Evolutionary conservation across 2,888 invertebrate species (phyloP).

Genomic region (Plemyria rubiginata): DNA sequence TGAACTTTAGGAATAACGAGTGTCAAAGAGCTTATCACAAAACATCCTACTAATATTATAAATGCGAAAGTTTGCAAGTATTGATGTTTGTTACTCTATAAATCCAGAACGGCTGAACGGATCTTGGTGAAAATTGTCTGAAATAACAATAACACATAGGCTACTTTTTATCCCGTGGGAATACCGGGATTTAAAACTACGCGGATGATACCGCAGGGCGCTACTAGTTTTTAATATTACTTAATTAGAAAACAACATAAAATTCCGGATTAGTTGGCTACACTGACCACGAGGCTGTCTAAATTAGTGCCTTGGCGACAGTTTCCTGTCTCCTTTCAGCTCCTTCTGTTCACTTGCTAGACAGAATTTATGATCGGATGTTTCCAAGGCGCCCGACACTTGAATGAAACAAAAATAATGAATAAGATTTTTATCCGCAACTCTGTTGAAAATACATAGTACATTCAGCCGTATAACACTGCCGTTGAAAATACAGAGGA

Average conservation of each 20-base stretch:
- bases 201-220: no score
- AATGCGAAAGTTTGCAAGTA: no score
- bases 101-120: no score
- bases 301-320: conserved; percentile 79
- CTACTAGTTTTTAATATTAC: neutral
- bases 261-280: conserved; percentile 9
- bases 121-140: no score
- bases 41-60: no score
- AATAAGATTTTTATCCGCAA: neutral
- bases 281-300: conserved; percentile 61
- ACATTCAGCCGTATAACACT: neutral
- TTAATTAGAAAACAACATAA: neutral
- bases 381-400: conserved; percentile 19
- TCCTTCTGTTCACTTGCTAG: conserved; percentile 49
- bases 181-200: no score
- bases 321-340: conserved; percentile 73
- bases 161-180: no score
- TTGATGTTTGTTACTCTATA: no score
- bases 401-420: conserved; percentile 22
- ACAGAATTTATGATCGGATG: conserved; percentile 32
- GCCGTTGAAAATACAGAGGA: neutral
- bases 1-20: neutral
- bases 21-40: neutral
- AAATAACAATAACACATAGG: no score
- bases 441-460: neutral